Evolutionary conservation across 2,888 invertebrate genomes (phyloP).

Genomic region (Copidosoma aretas): DNA sequence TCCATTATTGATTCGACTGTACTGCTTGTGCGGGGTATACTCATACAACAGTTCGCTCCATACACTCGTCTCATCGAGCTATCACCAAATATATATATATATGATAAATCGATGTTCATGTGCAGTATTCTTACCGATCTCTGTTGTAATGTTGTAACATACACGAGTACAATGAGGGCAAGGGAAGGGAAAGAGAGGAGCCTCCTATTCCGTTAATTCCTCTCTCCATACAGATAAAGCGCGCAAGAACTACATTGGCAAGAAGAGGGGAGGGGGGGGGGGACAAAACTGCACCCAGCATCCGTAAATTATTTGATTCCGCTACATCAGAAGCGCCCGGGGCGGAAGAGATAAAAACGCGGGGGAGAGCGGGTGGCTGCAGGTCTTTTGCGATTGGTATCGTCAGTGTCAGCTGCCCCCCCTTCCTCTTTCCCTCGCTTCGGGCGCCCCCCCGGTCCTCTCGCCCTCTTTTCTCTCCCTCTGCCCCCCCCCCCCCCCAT

Average conservation of each 20-base stretch:
- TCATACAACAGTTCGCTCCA: too few relatives aligned
- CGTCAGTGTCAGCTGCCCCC: slow-evolving; percentile 41
- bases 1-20: too few relatives aligned
- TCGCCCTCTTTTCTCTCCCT: slow-evolving; percentile 10
- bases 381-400: slow-evolving; percentile 40
- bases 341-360: slow-evolving; percentile 25
- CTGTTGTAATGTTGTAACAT: too few relatives aligned
- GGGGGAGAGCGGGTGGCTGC: slow-evolving; percentile 14
- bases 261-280: slow-evolving; percentile 1
- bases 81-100: too few relatives aligned
- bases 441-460: slow-evolving; percentile 34
- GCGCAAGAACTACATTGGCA: neutral
- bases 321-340: slow-evolving; percentile 39
- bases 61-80: too few relatives aligned
- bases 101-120: too few relatives aligned
- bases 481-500: neutral
- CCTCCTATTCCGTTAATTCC: slow-evolving; percentile 34
- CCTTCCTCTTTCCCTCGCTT: slow-evolving; percentile 30
- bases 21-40: too few relatives aligned
- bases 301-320: slow-evolving; percentile 43
- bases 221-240: slow-evolving; percentile 1
- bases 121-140: too few relatives aligned
- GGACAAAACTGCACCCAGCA: neutral
- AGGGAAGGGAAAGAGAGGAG: neutral
- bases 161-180: neutral